A percentile compares a stretch with the other conserved stretches of the same genome.
phyloP scores from a whole-genome alignment of 2,113 vertebrate species.

The Mellivora capensis region DNA sequence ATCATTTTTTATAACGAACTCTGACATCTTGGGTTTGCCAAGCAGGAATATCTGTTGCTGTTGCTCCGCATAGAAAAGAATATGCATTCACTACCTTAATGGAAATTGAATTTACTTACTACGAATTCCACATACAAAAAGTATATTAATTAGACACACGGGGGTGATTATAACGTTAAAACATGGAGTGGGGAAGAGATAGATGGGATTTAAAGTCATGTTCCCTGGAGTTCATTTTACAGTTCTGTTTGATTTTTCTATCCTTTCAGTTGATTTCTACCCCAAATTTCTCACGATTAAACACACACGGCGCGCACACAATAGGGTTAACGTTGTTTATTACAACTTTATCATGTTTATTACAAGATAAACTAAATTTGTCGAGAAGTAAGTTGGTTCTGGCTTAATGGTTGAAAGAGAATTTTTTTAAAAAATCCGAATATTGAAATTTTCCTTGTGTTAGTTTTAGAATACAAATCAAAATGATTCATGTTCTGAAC shows the following conservation, averaged over 20 bases:
- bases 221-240: slow-evolving; percentile 15
- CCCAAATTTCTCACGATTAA: background rate
- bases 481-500: background rate
- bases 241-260: background rate
- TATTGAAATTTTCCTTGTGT: slow-evolving; percentile 14
- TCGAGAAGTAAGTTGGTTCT: slow-evolving; percentile 44
- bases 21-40: background rate
- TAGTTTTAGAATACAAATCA: slow-evolving; percentile 35
- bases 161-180: background rate
- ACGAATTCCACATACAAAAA: background rate
- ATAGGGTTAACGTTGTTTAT: background rate
- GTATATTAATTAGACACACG: background rate
- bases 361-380: slow-evolving; percentile 47
- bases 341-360: background rate
- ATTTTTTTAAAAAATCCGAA: background rate
- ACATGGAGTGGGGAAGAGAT: too few relatives aligned
- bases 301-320: background rate
- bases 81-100: background rate
- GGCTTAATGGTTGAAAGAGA: slow-evolving; percentile 44
- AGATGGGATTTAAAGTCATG: background rate
- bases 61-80: background rate
- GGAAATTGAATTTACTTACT: background rate
- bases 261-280: background rate
- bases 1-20: background rate
- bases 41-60: background rate